Evolutionary conservation across 2,888 invertebrate species (phyloP).

Genomic region (Dicyrtomina minuta): DNA sequence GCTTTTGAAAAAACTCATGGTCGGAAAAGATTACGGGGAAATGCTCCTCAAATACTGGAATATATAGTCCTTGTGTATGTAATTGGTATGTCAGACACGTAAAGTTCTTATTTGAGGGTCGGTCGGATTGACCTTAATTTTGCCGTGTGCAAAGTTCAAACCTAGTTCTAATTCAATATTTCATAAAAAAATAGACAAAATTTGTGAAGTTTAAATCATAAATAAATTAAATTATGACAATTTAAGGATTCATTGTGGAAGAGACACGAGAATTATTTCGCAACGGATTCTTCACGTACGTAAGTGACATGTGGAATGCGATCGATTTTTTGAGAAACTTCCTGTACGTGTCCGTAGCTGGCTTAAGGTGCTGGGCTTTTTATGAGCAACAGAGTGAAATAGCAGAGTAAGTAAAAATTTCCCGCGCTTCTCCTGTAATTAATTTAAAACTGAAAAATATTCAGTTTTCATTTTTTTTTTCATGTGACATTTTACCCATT

Average conservation of each 20-base stretch:
- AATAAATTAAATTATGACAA: conserved; percentile 32
- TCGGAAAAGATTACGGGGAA: conserved; percentile 71
- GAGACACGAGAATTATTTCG: conserved; percentile 87
- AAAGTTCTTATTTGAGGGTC: too few relatives aligned
- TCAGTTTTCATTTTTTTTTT: neutral
- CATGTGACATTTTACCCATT: neutral
- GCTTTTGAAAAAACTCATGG: conserved; percentile 52
- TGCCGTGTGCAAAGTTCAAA: too few relatives aligned
- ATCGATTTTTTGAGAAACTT: conserved; percentile 90
- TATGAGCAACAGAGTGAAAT: conserved; percentile 38
- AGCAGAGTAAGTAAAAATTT: conserved; percentile 21
- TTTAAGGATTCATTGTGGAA: conserved; percentile 80
- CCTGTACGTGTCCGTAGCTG: conserved; percentile 73
- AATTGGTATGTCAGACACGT: conserved; percentile 66
- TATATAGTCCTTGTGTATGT: conserved; percentile 80
- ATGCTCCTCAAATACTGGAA: conserved; percentile 80
- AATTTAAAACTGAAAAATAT: neutral
- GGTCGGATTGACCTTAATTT: too few relatives aligned
- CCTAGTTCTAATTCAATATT: too few relatives aligned
- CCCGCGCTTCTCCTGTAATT: neutral
- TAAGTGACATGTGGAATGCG: conserved; percentile 93
- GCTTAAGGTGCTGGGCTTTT: conserved; percentile 66
- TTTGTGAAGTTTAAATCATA: conserved; percentile 6
- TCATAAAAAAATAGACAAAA: too few relatives aligned
- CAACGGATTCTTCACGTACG: conserved; percentile 79